Evolutionary conservation across 2,888 invertebrate species (phyloP).

Genomic region (Troilus luridus): DNA sequence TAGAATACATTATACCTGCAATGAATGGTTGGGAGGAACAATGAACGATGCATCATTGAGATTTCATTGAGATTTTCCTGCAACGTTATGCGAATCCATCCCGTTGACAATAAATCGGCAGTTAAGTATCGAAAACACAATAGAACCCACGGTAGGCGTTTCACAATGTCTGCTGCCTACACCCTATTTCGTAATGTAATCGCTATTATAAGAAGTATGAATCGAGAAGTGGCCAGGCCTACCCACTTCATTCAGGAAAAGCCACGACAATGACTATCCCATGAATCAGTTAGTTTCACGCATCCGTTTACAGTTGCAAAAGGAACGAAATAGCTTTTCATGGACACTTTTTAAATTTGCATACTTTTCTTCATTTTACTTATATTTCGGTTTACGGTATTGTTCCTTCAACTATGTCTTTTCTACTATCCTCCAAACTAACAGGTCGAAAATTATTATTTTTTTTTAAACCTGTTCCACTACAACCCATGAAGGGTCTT

Average conservation of each 20-base stretch:
- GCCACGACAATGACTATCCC: neutral
- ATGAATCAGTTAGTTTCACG: neutral
- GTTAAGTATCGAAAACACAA: neutral
- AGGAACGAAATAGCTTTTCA: neutral
- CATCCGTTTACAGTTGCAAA: neutral
- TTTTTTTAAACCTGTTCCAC: too few species aligned
- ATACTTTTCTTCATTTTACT: neutral
- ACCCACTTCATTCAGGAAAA: neutral
- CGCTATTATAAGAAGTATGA: slow-evolving; percentile 31
- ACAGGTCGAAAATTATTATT: too few species aligned
- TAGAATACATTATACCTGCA: neutral
- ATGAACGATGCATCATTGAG: neutral
- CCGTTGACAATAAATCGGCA: neutral
- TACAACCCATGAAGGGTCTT: too few species aligned
- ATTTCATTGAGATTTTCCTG: neutral
- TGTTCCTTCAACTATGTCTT: too few species aligned
- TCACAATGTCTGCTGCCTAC: slow-evolving; percentile 2
- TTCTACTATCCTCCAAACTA: too few species aligned
- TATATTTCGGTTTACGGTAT: neutral
- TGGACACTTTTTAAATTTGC: neutral
- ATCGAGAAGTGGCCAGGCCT: slow-evolving; percentile 8
- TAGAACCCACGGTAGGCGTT: neutral
- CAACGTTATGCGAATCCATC: slow-evolving; percentile 1
- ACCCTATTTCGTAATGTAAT: neutral
- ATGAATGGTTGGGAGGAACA: neutral